Conservation (phyloP, 2,888 invertebrate genomes). For the Caenorhabditis zanzibari region DNA sequence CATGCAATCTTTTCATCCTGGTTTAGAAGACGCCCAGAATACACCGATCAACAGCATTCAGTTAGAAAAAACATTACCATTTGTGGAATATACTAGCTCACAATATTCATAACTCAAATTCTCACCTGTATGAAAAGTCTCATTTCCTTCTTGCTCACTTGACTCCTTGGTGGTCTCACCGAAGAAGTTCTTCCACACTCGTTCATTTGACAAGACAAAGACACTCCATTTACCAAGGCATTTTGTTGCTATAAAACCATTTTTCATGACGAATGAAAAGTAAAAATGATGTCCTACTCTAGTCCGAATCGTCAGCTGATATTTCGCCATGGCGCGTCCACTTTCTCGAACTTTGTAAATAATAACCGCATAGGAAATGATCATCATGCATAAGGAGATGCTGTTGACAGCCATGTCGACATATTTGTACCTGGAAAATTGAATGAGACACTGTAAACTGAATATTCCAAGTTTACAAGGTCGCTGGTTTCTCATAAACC, state of each 20-base stretch:
- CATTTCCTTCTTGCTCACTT: conserved; percentile 81
- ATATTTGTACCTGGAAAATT: conserved; percentile 76
- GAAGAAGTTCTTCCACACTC: conserved; percentile 73
- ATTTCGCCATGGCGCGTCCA: conserved; percentile 80
- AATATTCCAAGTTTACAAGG: conserved; percentile 68
- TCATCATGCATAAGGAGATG: conserved; percentile 78
- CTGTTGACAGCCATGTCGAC: conserved; percentile 81
- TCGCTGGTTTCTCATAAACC: conserved; percentile 75
- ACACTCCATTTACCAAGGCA: conserved; percentile 70
- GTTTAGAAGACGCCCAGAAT: too few species aligned
- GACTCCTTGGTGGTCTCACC: conserved; percentile 77
- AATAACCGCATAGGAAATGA: conserved; percentile 81
- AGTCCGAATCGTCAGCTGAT: conserved; percentile 78
- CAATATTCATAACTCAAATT: too few species aligned
- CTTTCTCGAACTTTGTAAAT: conserved; percentile 81
- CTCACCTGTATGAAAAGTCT: conserved; percentile 80
- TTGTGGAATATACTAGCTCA: too few species aligned
- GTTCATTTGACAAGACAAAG: conserved; percentile 68
- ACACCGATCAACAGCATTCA: too few species aligned
- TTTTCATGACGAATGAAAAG: neutral
- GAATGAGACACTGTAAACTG: neutral
- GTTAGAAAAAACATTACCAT: too few species aligned
- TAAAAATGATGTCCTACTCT: conserved; percentile 64
- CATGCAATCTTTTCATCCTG: too few species aligned
- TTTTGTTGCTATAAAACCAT: conserved; percentile 68